These are phyloP conservation scores for Gila orcuttii DNA, from an alignment of 2,113 vertebrate genomes.

Conservation along the genomic window DNA sequence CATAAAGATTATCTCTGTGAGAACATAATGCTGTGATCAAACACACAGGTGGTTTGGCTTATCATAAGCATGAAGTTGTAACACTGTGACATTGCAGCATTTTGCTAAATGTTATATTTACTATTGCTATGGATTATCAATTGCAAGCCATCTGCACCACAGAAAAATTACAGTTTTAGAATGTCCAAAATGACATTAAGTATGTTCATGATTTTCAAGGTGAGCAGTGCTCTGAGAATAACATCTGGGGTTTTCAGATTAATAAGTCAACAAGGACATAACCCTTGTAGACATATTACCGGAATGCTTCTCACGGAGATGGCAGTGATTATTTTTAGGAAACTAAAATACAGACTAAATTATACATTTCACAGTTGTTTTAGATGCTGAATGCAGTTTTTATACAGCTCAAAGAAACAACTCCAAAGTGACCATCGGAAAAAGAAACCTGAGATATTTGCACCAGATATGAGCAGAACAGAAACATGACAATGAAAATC, in stretches of 20 bases:
- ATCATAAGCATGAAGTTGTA: background rate
- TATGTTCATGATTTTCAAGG: background rate
- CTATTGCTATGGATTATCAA: background rate
- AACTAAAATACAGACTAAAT: background rate
- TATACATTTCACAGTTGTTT: constrained; percentile 14
- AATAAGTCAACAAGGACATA: constrained; percentile 8
- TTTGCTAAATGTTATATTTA: background rate
- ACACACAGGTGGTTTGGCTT: background rate
- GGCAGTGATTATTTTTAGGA: background rate
- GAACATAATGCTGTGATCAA: background rate
- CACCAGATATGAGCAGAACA: background rate
- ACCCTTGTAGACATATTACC: background rate
- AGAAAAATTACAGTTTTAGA: background rate
- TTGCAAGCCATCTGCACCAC: background rate
- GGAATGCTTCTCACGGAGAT: background rate
- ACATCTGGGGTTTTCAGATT: background rate
- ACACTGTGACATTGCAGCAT: background rate
- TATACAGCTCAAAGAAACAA: background rate
- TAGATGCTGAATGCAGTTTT: background rate
- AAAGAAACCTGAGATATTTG: constrained; percentile 27
- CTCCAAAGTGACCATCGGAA: background rate
- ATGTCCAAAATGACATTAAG: background rate
- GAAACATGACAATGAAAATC: constrained; percentile 31
- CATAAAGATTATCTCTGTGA: background rate
- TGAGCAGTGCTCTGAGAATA: background rate